Percentiles rank a stretch among this genome's conserved stretches.
These are phyloP conservation scores for Neotragus moschatus DNA, from an alignment of 2,113 vertebrate species.

Conservation along the genomic window DNA sequence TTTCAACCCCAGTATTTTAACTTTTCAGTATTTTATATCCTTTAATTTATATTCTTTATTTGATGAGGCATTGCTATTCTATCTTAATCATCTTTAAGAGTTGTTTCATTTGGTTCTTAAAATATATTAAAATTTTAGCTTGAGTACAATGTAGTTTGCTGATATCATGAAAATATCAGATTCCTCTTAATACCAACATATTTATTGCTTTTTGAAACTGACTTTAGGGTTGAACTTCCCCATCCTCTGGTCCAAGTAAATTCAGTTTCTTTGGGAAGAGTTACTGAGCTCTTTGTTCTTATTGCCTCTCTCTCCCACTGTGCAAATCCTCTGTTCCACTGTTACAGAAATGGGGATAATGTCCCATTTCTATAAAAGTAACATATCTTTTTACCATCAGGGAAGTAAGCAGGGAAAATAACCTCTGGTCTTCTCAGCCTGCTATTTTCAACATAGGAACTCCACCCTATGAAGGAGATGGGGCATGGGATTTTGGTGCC, in stretches of 20 bases:
- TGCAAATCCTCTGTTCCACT: background rate
- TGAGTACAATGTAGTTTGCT: background rate
- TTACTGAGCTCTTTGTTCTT: background rate
- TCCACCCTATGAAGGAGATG: background rate
- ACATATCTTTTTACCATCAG: background rate
- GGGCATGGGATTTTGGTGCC: background rate
- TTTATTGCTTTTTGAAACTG: background rate
- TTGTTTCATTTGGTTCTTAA: background rate
- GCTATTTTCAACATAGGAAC: background rate
- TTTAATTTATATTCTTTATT: background rate
- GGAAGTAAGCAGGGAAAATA: background rate
- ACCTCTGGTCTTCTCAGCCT: background rate
- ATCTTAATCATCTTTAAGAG: background rate
- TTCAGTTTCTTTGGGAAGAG: background rate
- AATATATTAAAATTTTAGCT: too few relatives aligned
- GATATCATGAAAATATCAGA: background rate
- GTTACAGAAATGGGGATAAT: background rate
- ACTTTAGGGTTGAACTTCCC: background rate
- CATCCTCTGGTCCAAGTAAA: background rate
- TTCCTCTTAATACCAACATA: background rate
- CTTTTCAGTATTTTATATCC: background rate
- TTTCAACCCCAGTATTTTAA: background rate
- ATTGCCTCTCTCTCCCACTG: background rate
- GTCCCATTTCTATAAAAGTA: background rate
- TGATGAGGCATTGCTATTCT: background rate